Evolutionary conservation across 2,888 invertebrate species (phyloP), one percentile per base, ranked within the genome.

Genomic region (Gryllus longicercus): DNA sequence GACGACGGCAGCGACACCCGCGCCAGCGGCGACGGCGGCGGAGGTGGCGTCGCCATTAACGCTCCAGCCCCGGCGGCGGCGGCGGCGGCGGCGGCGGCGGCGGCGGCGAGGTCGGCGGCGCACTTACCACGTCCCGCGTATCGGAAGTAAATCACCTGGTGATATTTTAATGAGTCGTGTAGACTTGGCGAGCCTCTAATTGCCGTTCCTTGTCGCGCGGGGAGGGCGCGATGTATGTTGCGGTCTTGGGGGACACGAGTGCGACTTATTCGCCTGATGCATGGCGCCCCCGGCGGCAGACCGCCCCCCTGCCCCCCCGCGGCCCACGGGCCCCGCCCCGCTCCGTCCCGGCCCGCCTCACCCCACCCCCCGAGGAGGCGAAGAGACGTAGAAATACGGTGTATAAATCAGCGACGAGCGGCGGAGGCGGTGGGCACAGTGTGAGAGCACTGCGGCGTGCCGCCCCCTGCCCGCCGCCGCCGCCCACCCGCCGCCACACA

Each of bases 331-430:
- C 63, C 63, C 63, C 63, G 63, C 63, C 63, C 63, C 63, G 63
- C n/a, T n/a, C 63, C 14, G 4, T 16, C 14, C 63, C 63, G 16
- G 12, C 51, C 11, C 51, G 12, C 51, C 51, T 21, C 21, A 1
- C 16, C 51, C 16, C 16, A 5, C 63, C n/a, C 63, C 14, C 16
- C 16, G 16, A 16, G 4, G 63, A 63, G 63, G 63, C 74, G 23
- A 25, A 77, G 81, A 80, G 81, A 81, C 81, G 79, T 74, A 77
- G 80, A 81, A 81, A 81, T 80, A 81, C 81, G 77, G 77, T 74
- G 77, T 74, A 81, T 81, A 81, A 81, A 81, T 81, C 81, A 81
- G 76, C 49, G 21, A 21, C 38, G 50, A 78, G 78, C 75, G 79
- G 63, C 63, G 63, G n/a, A 23, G 79, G 75, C n/a, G 77, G 77